Base-by-base conservation (phyloP, 2,888 invertebrate species). In the Nymphalis urticae region DNA sequence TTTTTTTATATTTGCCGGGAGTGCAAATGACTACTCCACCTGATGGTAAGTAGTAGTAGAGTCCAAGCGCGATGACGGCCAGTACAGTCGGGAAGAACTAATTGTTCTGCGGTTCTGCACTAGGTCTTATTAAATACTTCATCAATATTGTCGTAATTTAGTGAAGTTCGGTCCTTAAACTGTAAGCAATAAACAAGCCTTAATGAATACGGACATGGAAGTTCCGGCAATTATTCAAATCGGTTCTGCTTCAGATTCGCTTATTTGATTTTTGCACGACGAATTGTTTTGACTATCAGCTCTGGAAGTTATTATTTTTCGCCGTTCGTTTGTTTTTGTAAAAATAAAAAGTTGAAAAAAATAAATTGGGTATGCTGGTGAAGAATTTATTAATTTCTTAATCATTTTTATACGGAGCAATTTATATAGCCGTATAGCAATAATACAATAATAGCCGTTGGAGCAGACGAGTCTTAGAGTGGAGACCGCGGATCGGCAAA, bases 221-320 rank as follows among this genome's bases (percentile, higher is more conserved):
- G 81, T 75, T 82, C 71, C 68, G 72, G 76, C 79, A 80, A 85
- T 85, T 86, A 85, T 84, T 86, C 80, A 85, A 86, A 85, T 85
- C 81, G 71, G 56, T 32, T 62, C 59, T 47, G 64, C 68, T 71
- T 68, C 69, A 68, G 63, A 68, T 66, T 66, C 64, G 69, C 58
- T 70, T 73, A 75, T 72, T 73, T 70, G 66, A 68, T 79, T 80
- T 78, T 81, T 80, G 80, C 77, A 77, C 73, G 75, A 74, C 62
- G 67, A 64, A 54, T 71, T 71, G 69, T 64, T 63, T 69, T 69
- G 62, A 53, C 58, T 67, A 66, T 53, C 64, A 59, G 50, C 21
- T 59, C 6, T 50, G 6, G 50, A 19, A 54, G 17, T 21, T 24
- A 27, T 27, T 27, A 27, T 24, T 27, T 54, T 54, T 13, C 27